These are phyloP conservation scores for Palythoa caribaeorum DNA, from an alignment of 92 coral and sea anemone genomes.

Conservation along the genomic window DNA sequence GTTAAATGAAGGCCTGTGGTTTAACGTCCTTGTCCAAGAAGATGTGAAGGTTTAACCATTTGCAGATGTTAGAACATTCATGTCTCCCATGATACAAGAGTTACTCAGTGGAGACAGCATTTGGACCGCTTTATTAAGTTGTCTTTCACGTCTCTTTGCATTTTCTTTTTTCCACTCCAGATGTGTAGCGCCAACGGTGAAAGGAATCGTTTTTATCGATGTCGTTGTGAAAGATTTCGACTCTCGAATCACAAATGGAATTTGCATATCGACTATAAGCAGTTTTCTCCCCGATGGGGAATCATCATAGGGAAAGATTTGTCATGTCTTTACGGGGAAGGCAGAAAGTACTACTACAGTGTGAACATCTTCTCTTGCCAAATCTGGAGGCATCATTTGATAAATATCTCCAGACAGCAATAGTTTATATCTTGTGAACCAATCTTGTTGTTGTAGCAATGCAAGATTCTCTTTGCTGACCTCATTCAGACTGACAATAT, in stretches of 20 bases:
- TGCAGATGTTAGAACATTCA: constrained; percentile 45
- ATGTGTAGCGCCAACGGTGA: constrained; percentile 75
- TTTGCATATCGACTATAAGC: background rate
- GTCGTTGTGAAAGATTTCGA: too few relatives aligned
- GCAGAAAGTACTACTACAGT: constrained; percentile 59
- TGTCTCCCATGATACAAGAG: constrained; percentile 81
- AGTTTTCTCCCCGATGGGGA: constrained; percentile 18
- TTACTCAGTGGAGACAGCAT: constrained; percentile 56
- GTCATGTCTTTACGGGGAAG: constrained; percentile 33
- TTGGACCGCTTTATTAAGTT: constrained; percentile 54
- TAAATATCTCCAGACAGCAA: constrained; percentile 16
- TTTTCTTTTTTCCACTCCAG: constrained; percentile 54
- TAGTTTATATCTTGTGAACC: constrained; percentile 65
- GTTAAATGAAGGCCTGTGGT: too few relatives aligned
- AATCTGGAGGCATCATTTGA: constrained; percentile 37
- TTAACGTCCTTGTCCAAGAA: too few relatives aligned
- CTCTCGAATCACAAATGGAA: background rate
- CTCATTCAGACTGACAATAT: constrained; percentile 72
- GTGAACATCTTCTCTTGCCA: constrained; percentile 33
- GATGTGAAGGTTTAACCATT: too few relatives aligned
- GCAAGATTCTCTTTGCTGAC: constrained; percentile 63
- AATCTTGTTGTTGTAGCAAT: constrained; percentile 47
- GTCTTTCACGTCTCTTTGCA: constrained; percentile 50
- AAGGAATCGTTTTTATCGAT: background rate
- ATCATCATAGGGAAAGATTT: background rate